Evolutionary conservation across 2,888 invertebrate species (phyloP), one percentile per base, ranked within the genome.

Genomic region (Hoplodrina blanda): DNA sequence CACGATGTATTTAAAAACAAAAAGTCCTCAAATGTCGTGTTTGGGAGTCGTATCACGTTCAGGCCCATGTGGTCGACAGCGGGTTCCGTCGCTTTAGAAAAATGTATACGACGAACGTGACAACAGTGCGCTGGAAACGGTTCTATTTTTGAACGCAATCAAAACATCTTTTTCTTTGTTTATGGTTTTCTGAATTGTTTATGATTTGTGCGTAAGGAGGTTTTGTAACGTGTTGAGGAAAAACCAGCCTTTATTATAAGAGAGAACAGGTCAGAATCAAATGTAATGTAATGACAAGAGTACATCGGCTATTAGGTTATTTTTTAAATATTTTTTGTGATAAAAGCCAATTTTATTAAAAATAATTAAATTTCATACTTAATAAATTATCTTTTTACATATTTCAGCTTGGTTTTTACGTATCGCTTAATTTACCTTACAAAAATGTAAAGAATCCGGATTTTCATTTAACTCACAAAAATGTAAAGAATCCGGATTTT

Each of bases 21-120:
- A 71, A 76, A 69, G 72, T 54, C 15, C n/a, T 15, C 19, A 74
- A 84, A 82, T 76, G 75, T 73, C 62, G 61, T 25, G 56, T 71
- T 87, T 81, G 49, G 56, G 6, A 85, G 63, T 80, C 81, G 37
- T 6, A 65, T 84, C 88, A 87, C 89, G 88, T 87, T 10, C 77
- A 57, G 64, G 63, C 73, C 82, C 87, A 84, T 83, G 81, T 84
- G 89, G 85, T 75, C 73, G 68, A 37, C 76, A 77, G 53, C 70
- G 63, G 82, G 85, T 76, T 80, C 74, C 76, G 82, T 72, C 75
- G 80, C 78, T 83, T 87, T 83, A 83, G 83, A 87, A 85, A 88
- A 88, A 89, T 85, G 83, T 82, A 88, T 83, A 86, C 72, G 73
- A 44, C 49, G 73, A 62, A 76, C 87, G 89, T 88, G 88, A 84